Percentiles rank a stretch among this genome's conserved stretches.
Evolutionary conservation across 2,113 vertebrate genomes (phyloP).

Genomic region (Rhadina sibilatrix): DNA sequence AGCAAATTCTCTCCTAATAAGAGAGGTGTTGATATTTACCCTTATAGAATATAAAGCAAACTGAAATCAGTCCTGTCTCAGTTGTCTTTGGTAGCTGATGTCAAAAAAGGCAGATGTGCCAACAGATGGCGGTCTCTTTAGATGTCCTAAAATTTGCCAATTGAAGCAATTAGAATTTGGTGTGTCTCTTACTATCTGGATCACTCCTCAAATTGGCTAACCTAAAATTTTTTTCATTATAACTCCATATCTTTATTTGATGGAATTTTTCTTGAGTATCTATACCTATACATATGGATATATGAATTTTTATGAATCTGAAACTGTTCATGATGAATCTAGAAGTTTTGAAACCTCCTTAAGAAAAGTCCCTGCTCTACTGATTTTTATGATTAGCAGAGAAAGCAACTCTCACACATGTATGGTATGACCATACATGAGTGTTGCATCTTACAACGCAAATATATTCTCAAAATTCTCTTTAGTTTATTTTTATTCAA

Average conservation of each 20-base stretch:
- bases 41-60: not conserved
- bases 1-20: not conserved
- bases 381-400: not conserved
- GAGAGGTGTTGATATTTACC: not conserved
- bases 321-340: not conserved
- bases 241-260: not conserved
- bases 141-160: not conserved
- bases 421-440: too few relatives aligned
- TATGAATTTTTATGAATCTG: not conserved
- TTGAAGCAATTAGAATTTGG: not conserved
- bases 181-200: not conserved
- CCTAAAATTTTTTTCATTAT: not conserved
- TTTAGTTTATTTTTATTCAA: not conserved
- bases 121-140: not conserved
- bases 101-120: not conserved
- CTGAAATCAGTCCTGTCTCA: not conserved
- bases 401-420: not conserved
- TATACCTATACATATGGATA: fast-evolving
- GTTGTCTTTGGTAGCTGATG: not conserved
- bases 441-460: not conserved
- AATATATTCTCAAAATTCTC: not conserved
- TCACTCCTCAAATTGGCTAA: not conserved
- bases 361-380: not conserved
- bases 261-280: not conserved
- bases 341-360: not conserved